Base-by-base conservation (phyloP, 2,113 vertebrate genomes). In the Rhea pennata region DNA sequence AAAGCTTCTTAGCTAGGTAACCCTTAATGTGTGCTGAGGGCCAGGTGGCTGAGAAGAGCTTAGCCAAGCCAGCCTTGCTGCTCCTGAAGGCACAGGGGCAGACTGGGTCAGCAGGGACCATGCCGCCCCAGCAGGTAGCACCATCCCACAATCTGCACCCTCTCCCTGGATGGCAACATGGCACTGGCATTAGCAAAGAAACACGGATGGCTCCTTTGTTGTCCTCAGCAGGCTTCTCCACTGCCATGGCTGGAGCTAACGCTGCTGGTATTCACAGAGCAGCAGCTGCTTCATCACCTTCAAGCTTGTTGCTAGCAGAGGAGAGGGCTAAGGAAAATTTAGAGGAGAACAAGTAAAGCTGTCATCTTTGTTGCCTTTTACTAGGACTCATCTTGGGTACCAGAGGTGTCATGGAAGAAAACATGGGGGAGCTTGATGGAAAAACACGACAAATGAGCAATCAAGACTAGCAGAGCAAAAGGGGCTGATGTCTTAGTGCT, bases 131-230 rank as follows among this genome's bases (percentile, higher is more conserved):
- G 16, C 16, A 64, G 22, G 64, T 51, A 62, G 7, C 20, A 33
- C 40, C 40, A 50, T 51, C 26, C 33, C 67, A 36, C 23, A 17
- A 42, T 20, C n/a, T 67, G 23, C 8, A 51, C 1, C 3, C 9
- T 1, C 4, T 48, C 5, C 48, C 56, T 11, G 21, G 62, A 58
- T 6, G 5, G 44, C 15, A 12, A 29, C 8, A 59, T 6, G 7
- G 17, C 2, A 27, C 36, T 46, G 51, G 17, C 46, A 44, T 0
- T 22, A 20, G 33, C 54, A 86, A 67, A 87, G n/a, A 24, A 65
- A 66, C n/a, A 46, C 0, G 0, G 24, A 51, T 2, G 2, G 36
- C 46, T 23, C 27, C 14, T 78, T 46, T 29, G 33, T n/a, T 46
- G 65, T 26, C 59, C 48, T 46, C 58, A 66, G 59, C 24, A 73